Conservation (phyloP, 2,113 vertebrate genomes). For the Actenoides hombroni region DNA sequence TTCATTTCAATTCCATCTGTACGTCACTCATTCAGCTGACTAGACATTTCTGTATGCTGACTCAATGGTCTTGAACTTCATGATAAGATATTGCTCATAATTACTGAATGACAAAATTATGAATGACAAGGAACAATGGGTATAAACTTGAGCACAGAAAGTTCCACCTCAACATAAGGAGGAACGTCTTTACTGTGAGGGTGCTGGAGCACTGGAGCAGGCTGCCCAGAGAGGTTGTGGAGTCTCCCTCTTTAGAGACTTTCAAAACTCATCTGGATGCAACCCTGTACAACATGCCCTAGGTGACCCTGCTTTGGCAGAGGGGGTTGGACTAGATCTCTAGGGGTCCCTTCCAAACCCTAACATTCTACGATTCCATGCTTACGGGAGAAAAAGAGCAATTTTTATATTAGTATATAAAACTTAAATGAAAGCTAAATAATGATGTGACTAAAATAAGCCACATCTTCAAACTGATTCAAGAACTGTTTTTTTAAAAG, state of each 20-base stretch:
- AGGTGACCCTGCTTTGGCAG: too few species aligned
- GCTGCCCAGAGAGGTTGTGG: too few species aligned
- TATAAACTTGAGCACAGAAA: too few species aligned
- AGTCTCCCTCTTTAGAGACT: too few species aligned
- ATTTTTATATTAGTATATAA: neutral
- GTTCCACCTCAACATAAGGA: too few species aligned
- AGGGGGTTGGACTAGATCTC: too few species aligned
- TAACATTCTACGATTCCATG: too few species aligned
- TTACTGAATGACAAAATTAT: neutral
- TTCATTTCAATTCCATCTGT: neutral
- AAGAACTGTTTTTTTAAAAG: neutral
- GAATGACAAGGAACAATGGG: neutral
- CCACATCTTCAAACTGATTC: neutral
- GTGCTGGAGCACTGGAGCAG: neutral
- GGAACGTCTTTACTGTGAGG: too few species aligned
- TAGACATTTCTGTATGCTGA: neutral
- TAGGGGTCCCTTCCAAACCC: too few species aligned
- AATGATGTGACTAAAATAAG: neutral
- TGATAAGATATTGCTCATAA: rapidly evolving
- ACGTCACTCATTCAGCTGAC: neutral
- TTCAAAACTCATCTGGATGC: too few species aligned
- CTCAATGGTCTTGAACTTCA: neutral
- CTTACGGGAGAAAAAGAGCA: neutral
- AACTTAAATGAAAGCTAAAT: neutral
- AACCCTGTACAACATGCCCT: too few species aligned